A percentile compares a stretch with the other conserved stretches of the same genome.
These are phyloP conservation scores for Chanos chanos DNA, from an alignment of 2,797 vertebrate species.

Conservation along the genomic window DNA sequence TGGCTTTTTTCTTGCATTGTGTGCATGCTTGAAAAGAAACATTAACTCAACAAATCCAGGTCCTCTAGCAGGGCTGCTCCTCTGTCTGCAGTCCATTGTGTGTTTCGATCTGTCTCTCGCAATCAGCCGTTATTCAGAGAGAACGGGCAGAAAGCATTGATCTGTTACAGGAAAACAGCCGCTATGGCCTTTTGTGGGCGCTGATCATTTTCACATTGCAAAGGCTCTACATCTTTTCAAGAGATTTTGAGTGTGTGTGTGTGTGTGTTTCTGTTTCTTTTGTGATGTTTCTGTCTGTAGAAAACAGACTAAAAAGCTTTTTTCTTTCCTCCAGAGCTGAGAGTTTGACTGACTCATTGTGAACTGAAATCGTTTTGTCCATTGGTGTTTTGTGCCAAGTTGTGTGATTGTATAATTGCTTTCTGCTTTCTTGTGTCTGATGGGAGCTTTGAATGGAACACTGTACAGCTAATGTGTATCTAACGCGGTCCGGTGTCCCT, in stretches of 20 bases:
- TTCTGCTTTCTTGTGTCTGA: too few relatives aligned
- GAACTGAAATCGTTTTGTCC: neutral
- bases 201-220: conserved; percentile 33
- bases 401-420: too few relatives aligned
- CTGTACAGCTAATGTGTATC: too few relatives aligned
- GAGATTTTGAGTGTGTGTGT: conserved; percentile 8
- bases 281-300: conserved; percentile 15
- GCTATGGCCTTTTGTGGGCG: conserved; percentile 41
- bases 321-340: neutral
- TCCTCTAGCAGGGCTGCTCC: conserved; percentile 16
- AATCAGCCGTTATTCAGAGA: conserved; percentile 27
- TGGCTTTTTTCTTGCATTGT: conserved; percentile 16
- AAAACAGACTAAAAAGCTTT: neutral
- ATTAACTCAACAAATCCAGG: conserved; percentile 37
- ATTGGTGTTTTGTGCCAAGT: neutral
- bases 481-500: too few relatives aligned
- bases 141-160: conserved; percentile 39
- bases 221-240: conserved; percentile 10
- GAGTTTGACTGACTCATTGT: neutral
- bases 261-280: conserved; percentile 13
- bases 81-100: conserved; percentile 40
- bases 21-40: conserved; percentile 15
- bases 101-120: conserved; percentile 36
- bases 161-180: conserved; percentile 36
- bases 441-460: too few relatives aligned